Conservation (phyloP, 2,113 vertebrate genomes). For the Macrotus californicus region DNA sequence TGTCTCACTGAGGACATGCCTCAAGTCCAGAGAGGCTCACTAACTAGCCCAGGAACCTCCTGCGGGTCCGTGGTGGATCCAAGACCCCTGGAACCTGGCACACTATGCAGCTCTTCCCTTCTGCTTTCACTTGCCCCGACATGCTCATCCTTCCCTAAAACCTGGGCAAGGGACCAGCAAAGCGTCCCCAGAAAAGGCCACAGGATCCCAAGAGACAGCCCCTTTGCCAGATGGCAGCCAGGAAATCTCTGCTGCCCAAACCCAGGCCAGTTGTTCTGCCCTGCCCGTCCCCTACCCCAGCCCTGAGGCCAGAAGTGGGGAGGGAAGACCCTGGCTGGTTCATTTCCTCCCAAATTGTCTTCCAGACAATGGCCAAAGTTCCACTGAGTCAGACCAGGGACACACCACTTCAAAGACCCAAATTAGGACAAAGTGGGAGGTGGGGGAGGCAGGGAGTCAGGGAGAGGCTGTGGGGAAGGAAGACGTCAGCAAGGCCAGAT, state of each 20-base stretch:
- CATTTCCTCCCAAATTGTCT: conserved; percentile 68
- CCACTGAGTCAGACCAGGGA: conserved; percentile 62
- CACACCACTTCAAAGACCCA: conserved; percentile 36
- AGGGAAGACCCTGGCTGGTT: conserved; percentile 37
- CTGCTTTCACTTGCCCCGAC: neutral
- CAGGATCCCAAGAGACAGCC: conserved; percentile 55
- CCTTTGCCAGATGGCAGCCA: conserved; percentile 24
- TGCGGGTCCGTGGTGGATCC: neutral
- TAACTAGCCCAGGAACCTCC: neutral
- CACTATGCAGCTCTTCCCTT: neutral
- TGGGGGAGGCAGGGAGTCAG: neutral
- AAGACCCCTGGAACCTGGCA: neutral
- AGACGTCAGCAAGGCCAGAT: neutral
- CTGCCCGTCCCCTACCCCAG: neutral
- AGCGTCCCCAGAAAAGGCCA: conserved; percentile 65
- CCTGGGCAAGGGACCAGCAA: conserved; percentile 56
- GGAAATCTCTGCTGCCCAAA: conserved; percentile 52
- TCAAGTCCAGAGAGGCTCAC: neutral
- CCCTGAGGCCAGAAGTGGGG: conserved; percentile 40
- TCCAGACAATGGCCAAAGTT: conserved; percentile 67
- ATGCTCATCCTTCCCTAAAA: conserved; percentile 28
- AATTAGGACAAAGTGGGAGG: conserved; percentile 24
- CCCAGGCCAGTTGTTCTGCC: conserved; percentile 16
- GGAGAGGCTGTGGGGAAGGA: neutral
- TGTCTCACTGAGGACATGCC: neutral